Base-by-base conservation (phyloP, 2,797 vertebrate species). In the Acipenser oxyrinchus region DNA sequence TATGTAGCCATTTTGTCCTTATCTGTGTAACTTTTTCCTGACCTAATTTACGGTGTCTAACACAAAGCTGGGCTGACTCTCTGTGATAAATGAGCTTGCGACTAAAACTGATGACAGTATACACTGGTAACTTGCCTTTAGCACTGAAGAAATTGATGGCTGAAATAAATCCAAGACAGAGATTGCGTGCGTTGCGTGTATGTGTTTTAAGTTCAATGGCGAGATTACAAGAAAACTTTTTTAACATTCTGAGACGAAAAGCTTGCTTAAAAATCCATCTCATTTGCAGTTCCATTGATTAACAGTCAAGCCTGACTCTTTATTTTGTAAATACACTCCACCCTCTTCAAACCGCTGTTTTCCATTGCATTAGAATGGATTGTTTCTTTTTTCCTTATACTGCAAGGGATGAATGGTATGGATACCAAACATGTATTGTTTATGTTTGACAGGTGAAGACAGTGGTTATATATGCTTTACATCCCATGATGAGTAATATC, bases 81-180 rank as follows among this genome's bases (percentile, higher is more conserved):
- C 62, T 1, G 48, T 80, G 78, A 86, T 79, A 77, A 82, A 82
- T 62, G 67, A 79, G 67, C 68, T 63, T 50, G 59, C 48, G 67
- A 73, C 60, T 68, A 48, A 69, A 70, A 72, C 68, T 53, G 71
- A 78, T 69, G 53, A 70, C 71, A 60, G 53, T 68, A 68, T 65
- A 76, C 69, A 51, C 65, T 67, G 63, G 60, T 65, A 67, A 18
- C 57, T 60, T 48, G 65, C 60, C 63, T 49, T 58, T 11, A 60
- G 71, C 60, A 13, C 62, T 15, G 55, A 70, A 59, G 60, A 11
- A 63, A 65, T 58, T 48, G 62, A 66, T 60, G 49, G 53, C 50
- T 23, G 62, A 72, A 66, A 58, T 51, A 49, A 65, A 70, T 71
- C 63, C 66, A 66, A 55, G 52, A 48, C 50, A 18, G 18, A 10